These are phyloP conservation scores for Gymnosoma rotundatum DNA, from an alignment of 2,888 invertebrate genomes.

Conservation along the genomic window DNA sequence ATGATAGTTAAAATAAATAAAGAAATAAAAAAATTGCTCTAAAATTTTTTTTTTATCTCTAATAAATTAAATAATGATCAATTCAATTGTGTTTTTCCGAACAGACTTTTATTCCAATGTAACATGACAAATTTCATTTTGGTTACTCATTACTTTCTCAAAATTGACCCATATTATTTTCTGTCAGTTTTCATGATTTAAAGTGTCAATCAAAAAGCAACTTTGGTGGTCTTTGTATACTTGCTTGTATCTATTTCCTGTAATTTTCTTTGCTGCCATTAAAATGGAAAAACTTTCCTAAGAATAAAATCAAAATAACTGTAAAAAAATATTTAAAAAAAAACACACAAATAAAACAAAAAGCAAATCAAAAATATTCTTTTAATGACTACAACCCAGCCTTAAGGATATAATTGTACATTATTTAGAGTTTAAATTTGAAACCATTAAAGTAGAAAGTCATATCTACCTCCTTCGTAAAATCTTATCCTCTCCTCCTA, in stretches of 20 bases:
- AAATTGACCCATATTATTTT: conserved; percentile 41
- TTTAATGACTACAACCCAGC: conserved; percentile 60
- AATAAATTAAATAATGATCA: not conserved
- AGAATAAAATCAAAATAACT: conserved; percentile 51
- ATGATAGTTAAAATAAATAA: no score
- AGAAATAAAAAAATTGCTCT: no score
- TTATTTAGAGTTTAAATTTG: conserved; percentile 50
- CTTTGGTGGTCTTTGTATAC: conserved; percentile 58
- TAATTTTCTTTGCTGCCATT: conserved; percentile 34
- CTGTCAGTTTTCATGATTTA: conserved; percentile 47
- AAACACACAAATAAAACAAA: not conserved
- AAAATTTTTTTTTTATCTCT: no score
- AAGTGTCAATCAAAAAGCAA: conserved; percentile 62
- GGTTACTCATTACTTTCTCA: conserved; percentile 26
- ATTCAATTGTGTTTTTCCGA: not conserved
- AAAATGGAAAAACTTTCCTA: conserved; percentile 32
- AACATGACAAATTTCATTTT: conserved; percentile 13
- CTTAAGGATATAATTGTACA: conserved; percentile 62
- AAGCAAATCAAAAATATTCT: not conserved
- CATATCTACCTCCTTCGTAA: conserved; percentile 47
- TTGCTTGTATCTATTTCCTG: conserved; percentile 20
- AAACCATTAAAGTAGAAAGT: conserved; percentile 58
- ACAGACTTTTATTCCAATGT: not conserved
- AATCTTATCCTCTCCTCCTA: conserved; percentile 29
- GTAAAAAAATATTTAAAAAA: conserved; percentile 16